These are phyloP conservation scores for Xanthorhoe spadicearia DNA, from an alignment of 2,888 invertebrate species.

Conservation along the genomic window DNA sequence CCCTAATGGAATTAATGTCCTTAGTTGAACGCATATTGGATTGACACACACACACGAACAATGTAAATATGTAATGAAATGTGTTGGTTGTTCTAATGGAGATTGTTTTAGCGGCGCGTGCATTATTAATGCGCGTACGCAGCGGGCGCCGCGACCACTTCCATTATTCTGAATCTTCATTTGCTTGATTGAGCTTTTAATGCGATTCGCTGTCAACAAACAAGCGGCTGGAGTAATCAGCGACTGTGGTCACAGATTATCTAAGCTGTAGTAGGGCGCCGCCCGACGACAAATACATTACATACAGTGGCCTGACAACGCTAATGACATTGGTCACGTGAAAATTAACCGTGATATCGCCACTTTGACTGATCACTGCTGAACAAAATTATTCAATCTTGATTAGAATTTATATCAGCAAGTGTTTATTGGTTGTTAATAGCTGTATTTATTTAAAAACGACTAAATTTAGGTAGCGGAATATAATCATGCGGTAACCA, in stretches of 20 bases:
- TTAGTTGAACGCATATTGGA: conserved; percentile 56
- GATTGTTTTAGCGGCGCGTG: conserved; percentile 80
- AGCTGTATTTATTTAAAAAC: neutral
- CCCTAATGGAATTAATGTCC: conserved; percentile 58
- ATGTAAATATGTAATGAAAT: conserved; percentile 72
- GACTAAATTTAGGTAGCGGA: too few relatives aligned
- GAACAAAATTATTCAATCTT: conserved; percentile 48
- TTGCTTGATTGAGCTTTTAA: conserved; percentile 85
- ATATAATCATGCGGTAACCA: too few relatives aligned
- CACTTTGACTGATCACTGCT: conserved; percentile 60
- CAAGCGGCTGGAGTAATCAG: conserved; percentile 76
- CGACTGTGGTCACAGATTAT: conserved; percentile 45
- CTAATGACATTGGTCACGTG: conserved; percentile 77
- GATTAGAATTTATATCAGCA: conserved; percentile 47
- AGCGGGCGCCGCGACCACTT: conserved; percentile 71
- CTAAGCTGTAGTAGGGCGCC: conserved; percentile 46
- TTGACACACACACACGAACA: conserved; percentile 52
- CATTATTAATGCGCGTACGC: conserved; percentile 84
- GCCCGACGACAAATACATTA: conserved; percentile 69
- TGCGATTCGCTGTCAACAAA: conserved; percentile 80
- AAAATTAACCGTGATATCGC: conserved; percentile 68
- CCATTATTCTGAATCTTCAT: conserved; percentile 84
- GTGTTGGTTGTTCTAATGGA: conserved; percentile 78
- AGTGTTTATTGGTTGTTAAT: conserved; percentile 46
- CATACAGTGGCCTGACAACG: conserved; percentile 50